Conservation (phyloP, 2,113 vertebrate genomes). For the Martes martes region DNA sequence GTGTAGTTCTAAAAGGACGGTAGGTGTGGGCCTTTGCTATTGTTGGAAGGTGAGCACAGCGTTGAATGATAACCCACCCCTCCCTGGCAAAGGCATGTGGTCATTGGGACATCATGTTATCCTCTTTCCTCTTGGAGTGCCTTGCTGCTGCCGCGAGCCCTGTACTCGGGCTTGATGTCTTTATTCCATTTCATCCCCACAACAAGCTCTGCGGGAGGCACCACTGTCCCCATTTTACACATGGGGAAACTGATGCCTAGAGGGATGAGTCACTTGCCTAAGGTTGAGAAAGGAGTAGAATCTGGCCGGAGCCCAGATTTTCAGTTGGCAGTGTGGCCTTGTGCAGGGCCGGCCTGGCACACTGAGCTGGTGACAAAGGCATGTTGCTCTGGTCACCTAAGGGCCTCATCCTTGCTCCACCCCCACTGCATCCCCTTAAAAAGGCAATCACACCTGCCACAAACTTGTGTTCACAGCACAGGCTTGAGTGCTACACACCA, state of each 20-base stretch:
- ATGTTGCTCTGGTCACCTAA: background rate
- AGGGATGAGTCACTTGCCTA: background rate
- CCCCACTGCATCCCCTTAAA: background rate
- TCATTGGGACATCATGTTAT: background rate
- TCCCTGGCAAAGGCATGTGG: background rate
- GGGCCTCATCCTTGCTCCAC: too few species aligned
- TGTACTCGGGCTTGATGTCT: background rate
- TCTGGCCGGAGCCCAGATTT: background rate
- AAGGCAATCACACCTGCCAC: background rate
- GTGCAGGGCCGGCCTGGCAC: background rate
- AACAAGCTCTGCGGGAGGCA: background rate
- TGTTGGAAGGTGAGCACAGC: background rate
- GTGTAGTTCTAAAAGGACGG: background rate
- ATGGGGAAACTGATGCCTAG: background rate
- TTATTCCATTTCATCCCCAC: background rate
- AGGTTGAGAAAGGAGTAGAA: background rate
- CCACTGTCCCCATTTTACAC: background rate
- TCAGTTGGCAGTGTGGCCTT: background rate
- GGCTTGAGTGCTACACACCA: background rate
- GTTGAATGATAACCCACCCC: background rate
- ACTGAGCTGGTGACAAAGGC: accelerated
- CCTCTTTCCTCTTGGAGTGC: background rate
- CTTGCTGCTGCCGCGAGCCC: background rate
- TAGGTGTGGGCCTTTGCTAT: background rate
- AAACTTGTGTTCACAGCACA: background rate